Conservation (phyloP, 2,888 invertebrate species). For the Halictus ligatus region DNA sequence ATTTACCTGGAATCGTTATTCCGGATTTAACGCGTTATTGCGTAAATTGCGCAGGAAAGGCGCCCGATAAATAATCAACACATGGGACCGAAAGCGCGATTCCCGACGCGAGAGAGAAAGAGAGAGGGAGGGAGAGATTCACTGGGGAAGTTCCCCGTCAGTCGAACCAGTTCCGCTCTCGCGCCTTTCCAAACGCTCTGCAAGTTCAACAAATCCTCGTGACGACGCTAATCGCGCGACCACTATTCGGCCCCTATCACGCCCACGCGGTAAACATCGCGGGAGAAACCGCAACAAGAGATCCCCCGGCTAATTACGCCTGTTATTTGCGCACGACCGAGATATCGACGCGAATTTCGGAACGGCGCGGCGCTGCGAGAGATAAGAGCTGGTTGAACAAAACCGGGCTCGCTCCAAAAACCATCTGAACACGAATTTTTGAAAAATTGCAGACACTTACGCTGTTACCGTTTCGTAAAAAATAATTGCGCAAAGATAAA, state of each 20-base stretch:
- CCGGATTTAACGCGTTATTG: constrained; percentile 38
- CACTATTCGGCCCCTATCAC: constrained; percentile 16
- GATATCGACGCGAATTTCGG: neutral
- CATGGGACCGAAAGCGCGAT: constrained; percentile 37
- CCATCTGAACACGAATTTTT: neutral
- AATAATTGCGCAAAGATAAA: neutral
- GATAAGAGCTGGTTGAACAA: neutral
- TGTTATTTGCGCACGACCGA: neutral
- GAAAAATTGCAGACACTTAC: neutral
- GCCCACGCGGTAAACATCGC: constrained; percentile 13
- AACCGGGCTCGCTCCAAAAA: neutral
- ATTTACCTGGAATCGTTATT: constrained; percentile 37
- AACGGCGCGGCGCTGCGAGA: neutral
- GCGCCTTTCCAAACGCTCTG: neutral
- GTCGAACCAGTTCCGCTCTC: neutral
- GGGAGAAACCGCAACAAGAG: constrained; percentile 14
- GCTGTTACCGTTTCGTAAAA: neutral
- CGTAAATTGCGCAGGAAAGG: constrained; percentile 33
- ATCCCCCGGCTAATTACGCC: constrained; percentile 32
- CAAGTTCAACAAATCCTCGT: neutral
- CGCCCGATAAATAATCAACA: constrained; percentile 53
- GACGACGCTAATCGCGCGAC: constrained; percentile 23
- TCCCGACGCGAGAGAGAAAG: neutral
- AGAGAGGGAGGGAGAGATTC: neutral
- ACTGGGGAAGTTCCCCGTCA: neutral